Percentiles rank a stretch among this genome's conserved stretches.
phyloP scores from a whole-genome alignment of 2,888 invertebrate species.

The Phyllotreta cruciferae region DNA sequence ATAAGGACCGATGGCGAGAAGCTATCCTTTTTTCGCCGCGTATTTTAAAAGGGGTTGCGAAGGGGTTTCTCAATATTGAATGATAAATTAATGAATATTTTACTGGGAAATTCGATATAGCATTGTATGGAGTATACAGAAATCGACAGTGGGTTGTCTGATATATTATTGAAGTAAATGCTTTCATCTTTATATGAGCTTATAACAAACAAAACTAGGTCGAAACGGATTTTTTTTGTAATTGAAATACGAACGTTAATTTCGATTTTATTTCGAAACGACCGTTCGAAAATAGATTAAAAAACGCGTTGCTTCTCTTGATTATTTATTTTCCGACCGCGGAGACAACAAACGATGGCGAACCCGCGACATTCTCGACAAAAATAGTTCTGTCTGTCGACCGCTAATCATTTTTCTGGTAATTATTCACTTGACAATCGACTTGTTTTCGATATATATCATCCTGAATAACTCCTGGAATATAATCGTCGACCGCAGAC shows the following conservation, averaged over 20 bases:
- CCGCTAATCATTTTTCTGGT: constrained; percentile 28
- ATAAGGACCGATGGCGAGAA: constrained; percentile 7
- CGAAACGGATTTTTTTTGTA: no score
- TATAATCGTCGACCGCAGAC: constrained; percentile 9
- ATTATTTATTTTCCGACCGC: background rate
- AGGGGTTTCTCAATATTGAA: constrained; percentile 48
- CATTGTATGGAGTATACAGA: constrained; percentile 19
- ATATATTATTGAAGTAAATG: no score
- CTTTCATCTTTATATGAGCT: no score
- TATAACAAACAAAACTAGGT: no score
- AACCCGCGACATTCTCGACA: constrained; percentile 19
- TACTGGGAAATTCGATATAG: constrained; percentile 37
- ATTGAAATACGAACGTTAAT: background rate
- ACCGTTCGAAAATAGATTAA: no score
- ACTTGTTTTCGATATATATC: constrained; percentile 32
- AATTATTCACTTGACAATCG: constrained; percentile 28
- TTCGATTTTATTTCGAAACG: constrained; percentile 1
- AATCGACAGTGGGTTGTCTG: no score
- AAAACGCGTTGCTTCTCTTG: no score
- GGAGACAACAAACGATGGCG: background rate
- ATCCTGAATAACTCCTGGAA: constrained; percentile 23
- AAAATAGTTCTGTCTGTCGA: constrained; percentile 29
- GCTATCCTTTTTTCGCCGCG: constrained; percentile 36
- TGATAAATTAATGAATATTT: constrained; percentile 51
- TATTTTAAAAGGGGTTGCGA: constrained; percentile 43